Evolutionary conservation across 2,113 vertebrate genomes (phyloP), one percentile per base, ranked within the genome.

Genomic region (Struthidea cinerea): DNA sequence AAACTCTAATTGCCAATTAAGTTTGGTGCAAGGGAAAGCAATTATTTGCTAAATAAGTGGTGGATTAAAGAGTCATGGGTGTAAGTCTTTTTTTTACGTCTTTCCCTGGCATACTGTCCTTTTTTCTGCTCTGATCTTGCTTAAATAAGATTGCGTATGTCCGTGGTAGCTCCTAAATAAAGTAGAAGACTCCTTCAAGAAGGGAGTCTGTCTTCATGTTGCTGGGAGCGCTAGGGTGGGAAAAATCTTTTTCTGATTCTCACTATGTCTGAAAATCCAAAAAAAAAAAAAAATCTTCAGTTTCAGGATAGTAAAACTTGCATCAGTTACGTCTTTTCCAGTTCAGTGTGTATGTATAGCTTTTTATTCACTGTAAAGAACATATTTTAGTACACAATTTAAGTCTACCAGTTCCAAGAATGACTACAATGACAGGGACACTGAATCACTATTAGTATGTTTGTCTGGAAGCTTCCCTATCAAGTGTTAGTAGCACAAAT

Each of bases 1-100:
- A 94, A 93, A 28, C 67, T 90, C 46, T 93, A 88, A 93, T 95
- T 91, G 88, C 55, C 83, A 88, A 37, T 95, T 93, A 86, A 86
- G 50, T 57, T 76, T 84, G 67, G 64, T 79, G 46, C 53, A 79
- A 88, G 49, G 37, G 82, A 77, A 76, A 88, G 49, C 75, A 93
- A 75, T 95, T 95, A 82, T 59, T 93, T 89, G 27, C 57, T 70
- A 57, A 86, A 33, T 26, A 53, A 70, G 39, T 53, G 59, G 18
- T 77, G 39, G 63, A 70, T 90, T 86, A 90, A 70, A 84, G 33
- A 95, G 50, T 69, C 19, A 19, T 27, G 28, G 37, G 6, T 23
- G 10, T 67, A 13, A 23, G 23, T 84, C 12, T 9, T 37, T 70
- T 85, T 86, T 81, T 69, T 49, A 49, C 53, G 10, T 56, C 53